A percentile compares a stretch with the other conserved stretches of the same genome.
phyloP scores from a whole-genome alignment of 2,113 vertebrate species.

The Podarcis cretensis region DNA sequence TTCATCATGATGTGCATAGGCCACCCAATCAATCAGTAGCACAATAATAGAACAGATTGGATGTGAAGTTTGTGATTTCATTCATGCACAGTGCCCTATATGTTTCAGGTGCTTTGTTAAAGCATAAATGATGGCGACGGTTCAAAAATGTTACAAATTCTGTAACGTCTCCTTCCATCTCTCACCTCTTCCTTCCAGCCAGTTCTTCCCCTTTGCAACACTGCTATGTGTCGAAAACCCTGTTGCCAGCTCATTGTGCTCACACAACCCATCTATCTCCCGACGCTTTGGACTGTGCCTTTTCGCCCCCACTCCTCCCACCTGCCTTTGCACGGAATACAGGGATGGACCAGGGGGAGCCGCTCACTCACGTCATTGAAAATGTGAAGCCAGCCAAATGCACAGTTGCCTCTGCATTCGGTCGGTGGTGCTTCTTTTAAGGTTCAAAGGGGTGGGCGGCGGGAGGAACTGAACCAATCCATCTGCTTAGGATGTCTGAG shows the following conservation, averaged over 20 bases:
- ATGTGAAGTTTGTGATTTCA: background rate
- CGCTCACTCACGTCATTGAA: background rate
- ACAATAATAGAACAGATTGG: background rate
- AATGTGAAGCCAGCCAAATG: background rate
- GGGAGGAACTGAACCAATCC: background rate
- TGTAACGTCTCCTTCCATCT: background rate
- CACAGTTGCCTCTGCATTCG: background rate
- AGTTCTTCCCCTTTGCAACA: background rate
- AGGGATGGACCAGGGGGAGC: background rate
- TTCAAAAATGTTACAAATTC: background rate
- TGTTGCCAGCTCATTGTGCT: background rate
- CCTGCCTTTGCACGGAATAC: background rate
- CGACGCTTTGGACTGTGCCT: background rate
- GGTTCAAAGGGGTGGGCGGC: background rate
- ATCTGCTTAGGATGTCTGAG: background rate
- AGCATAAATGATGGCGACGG: background rate
- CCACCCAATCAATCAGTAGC: background rate
- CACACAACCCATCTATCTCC: background rate
- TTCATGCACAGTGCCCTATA: background rate
- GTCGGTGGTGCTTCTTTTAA: background rate
- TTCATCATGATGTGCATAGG: too few relatives aligned
- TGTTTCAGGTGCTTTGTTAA: background rate
- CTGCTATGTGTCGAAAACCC: background rate
- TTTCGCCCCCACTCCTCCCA: too few relatives aligned
- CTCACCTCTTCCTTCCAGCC: background rate